phyloP scores from a whole-genome alignment of 92 coral and sea anemone species.

The Porites divaricata region DNA sequence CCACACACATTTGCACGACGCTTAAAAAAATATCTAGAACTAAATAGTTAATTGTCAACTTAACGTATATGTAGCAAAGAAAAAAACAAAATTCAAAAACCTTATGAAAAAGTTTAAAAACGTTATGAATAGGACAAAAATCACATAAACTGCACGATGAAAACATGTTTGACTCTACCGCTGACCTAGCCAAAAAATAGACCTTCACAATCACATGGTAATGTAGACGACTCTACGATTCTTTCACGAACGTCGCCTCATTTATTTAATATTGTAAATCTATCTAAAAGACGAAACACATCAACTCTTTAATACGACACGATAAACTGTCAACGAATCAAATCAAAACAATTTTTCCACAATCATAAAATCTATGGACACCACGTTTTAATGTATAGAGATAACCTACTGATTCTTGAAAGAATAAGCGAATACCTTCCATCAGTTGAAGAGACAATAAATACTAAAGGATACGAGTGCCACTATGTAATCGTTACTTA shows the following conservation, averaged over 20 bases:
- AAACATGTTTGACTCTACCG: slow-evolving; percentile 17
- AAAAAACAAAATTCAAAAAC: background rate
- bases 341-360: slow-evolving; percentile 40
- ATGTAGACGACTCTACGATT: slow-evolving; percentile 13
- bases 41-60: background rate
- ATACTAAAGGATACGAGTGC: slow-evolving; percentile 5
- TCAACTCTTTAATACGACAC: slow-evolving; percentile 39
- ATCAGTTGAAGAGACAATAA: slow-evolving; percentile 29
- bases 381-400: slow-evolving; percentile 28
- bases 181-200: slow-evolving; percentile 52
- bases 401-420: slow-evolving; percentile 27
- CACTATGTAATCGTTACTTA: background rate
- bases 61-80: background rate
- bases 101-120: slow-evolving; percentile 17
- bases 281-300: slow-evolving; percentile 49
- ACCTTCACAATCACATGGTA: slow-evolving; percentile 14
- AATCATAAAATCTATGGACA: slow-evolving; percentile 40
- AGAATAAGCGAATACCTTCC: slow-evolving; percentile 41
- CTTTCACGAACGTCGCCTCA: slow-evolving; percentile 5
- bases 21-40: background rate
- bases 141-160: slow-evolving; percentile 2
- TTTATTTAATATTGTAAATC: slow-evolving; percentile 11
- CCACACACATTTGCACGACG: background rate
- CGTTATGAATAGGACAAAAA: background rate
- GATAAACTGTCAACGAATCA: slow-evolving; percentile 35